These are phyloP conservation scores for Alosa alosa DNA, from an alignment of 2,113 vertebrate genomes.

Conservation along the genomic window DNA sequence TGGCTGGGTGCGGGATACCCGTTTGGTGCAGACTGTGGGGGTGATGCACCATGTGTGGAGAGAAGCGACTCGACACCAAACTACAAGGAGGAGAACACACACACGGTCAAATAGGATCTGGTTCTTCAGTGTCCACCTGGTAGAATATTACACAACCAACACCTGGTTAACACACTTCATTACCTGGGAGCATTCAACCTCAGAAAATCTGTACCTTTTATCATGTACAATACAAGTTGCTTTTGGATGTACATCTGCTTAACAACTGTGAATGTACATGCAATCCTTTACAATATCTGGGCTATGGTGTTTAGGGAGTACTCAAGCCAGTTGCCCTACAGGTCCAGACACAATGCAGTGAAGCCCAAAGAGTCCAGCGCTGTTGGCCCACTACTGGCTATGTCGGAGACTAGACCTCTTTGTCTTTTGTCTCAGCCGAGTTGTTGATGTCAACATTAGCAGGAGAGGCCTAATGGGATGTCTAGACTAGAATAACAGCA, in stretches of 20 bases:
- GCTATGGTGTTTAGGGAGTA: neutral
- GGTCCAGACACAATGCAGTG: neutral
- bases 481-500: constrained; percentile 3
- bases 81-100: constrained; percentile 53
- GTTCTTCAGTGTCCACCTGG: neutral
- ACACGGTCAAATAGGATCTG: neutral
- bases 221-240: neutral
- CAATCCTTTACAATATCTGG: neutral
- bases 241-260: neutral
- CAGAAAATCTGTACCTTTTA: neutral
- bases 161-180: neutral
- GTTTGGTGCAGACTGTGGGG: constrained; percentile 79
- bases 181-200: neutral
- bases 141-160: neutral
- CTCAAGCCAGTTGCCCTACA: neutral
- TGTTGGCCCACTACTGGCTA: neutral
- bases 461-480: neutral
- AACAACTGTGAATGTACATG: neutral
- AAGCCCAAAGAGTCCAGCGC: neutral
- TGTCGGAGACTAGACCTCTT: neutral
- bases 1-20: constrained; percentile 84
- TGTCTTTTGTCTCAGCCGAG: neutral
- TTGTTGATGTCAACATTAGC: constrained; percentile 6
- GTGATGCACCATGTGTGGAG: constrained; percentile 80
- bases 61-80: constrained; percentile 86